Percentiles rank a stretch among this genome's conserved stretches.
Evolutionary conservation across 2,113 vertebrate species (phyloP).

Genomic region (Pseudonaja textilis): DNA sequence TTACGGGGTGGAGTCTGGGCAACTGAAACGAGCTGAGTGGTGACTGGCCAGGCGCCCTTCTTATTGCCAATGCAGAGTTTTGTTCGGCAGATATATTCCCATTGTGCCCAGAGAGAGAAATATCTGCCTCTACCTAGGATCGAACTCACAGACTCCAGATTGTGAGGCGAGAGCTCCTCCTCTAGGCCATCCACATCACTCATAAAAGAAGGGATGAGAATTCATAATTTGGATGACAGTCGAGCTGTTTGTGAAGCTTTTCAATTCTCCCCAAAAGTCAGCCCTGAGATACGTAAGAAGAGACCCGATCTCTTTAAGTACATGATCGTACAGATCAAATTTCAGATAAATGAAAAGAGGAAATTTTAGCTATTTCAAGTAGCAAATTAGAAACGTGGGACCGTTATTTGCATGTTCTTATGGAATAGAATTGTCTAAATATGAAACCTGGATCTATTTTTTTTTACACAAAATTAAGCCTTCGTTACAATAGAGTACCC

Average conservation of each 20-base stretch:
- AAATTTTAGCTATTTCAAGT: too few relatives aligned
- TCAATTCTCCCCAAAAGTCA: not conserved
- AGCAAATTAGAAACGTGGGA: not conserved
- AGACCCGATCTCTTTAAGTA: not conserved
- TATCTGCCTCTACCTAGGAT: too few relatives aligned
- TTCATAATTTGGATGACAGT: not conserved
- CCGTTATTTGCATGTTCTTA: not conserved
- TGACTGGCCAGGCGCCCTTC: too few relatives aligned
- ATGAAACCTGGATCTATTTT: not conserved
- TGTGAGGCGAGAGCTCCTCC: too few relatives aligned
- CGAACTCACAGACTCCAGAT: too few relatives aligned
- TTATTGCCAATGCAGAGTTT: too few relatives aligned
- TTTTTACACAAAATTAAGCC: not conserved
- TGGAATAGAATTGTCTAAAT: not conserved
- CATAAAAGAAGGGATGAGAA: not conserved
- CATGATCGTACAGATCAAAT: not conserved
- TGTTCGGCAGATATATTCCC: too few relatives aligned
- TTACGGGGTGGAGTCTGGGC: too few relatives aligned
- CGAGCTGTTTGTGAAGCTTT: not conserved
- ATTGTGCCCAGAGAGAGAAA: too few relatives aligned
- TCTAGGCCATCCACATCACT: too few relatives aligned
- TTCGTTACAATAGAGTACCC: not conserved
- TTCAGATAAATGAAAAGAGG: not conserved
- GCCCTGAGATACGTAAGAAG: not conserved
- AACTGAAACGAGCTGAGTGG: too few relatives aligned